Base-by-base conservation (phyloP, 2,888 invertebrate genomes). In the Drosophila tanythrix region DNA sequence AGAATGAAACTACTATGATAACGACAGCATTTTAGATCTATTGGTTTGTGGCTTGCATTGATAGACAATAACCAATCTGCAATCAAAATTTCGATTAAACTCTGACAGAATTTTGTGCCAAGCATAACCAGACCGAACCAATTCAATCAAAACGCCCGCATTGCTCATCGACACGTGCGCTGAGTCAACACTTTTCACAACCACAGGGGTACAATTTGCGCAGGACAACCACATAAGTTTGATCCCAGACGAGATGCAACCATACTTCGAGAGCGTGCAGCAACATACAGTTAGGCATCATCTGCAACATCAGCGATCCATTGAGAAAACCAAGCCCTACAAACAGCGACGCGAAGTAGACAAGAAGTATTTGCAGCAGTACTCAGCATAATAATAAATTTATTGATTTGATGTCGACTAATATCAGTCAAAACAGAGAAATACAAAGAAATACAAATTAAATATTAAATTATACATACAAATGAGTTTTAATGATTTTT, bases 101-200 rank as follows among this genome's bases (percentile, higher is more conserved):
- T 33, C 15, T 31, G 33, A 10, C 2, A 21, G 21, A 53, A 35
- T 21, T 35, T 2, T 25, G 10, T 15, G 13, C 3, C 5, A 53
- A 53, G 8, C 46, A 25, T 15, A 25, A 8, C 8, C 46, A 35
- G 21, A 5, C 21, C 21, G 2, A 53, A 15, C 35, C 21, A 53
- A 53, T 53, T 53, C 53, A 53, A 53, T 53, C 53, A 21, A 33
- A 33, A 25, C 8, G 25, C 46, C 46, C 46, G 46, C 53, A 27
- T 55, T 36, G 55, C 25, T 36, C 36, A 36, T 11, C 15, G 25
- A 55, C 55, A 55, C 55, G 55, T 55, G 55, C 36, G 36, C 55
- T 55, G 55, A 36, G 36, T 36, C 55, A 55, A 55, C 55, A 55
- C 55, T 36, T 25, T 58, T 33, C 31, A 8, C 46, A 46, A 33